These are phyloP conservation scores for Muricea muricata DNA, from an alignment of 92 coral and sea anemone genomes.

Conservation along the genomic window DNA sequence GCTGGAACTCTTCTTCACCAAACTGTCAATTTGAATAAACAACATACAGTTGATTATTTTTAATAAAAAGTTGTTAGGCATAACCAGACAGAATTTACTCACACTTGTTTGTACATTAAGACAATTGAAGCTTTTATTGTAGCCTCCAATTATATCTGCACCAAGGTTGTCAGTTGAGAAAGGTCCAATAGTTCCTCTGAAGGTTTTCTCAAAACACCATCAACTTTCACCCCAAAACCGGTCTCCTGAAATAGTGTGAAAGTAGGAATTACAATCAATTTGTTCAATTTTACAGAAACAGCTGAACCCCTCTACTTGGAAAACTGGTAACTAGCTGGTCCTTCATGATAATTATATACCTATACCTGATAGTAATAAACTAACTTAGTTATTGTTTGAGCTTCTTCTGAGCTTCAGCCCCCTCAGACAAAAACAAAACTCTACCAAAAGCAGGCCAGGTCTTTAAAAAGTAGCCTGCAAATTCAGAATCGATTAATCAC, in stretches of 20 bases:
- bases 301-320: background rate
- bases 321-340: background rate
- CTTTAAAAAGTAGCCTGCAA: no score
- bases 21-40: conserved; percentile 34
- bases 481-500: no score
- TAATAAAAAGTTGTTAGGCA: background rate
- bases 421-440: no score
- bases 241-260: conserved; percentile 41
- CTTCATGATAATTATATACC: background rate
- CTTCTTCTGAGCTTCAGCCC: no score
- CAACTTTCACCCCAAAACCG: conserved; percentile 50
- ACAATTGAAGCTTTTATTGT: conserved; percentile 52
- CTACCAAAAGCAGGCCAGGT: no score
- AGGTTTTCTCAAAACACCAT: conserved; percentile 41
- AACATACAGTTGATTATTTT: background rate
- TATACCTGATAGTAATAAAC: background rate
- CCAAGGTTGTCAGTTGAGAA: conserved; percentile 75
- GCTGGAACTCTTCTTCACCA: no score
- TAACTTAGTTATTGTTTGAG: no score
- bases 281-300: background rate
- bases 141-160: conserved; percentile 71
- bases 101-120: conserved; percentile 44
- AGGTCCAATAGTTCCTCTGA: conserved; percentile 75
- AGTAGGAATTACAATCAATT: background rate
- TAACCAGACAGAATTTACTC: background rate